Evolutionary conservation across 2,797 vertebrate species (phyloP).

Genomic region (Remorina albescens): DNA sequence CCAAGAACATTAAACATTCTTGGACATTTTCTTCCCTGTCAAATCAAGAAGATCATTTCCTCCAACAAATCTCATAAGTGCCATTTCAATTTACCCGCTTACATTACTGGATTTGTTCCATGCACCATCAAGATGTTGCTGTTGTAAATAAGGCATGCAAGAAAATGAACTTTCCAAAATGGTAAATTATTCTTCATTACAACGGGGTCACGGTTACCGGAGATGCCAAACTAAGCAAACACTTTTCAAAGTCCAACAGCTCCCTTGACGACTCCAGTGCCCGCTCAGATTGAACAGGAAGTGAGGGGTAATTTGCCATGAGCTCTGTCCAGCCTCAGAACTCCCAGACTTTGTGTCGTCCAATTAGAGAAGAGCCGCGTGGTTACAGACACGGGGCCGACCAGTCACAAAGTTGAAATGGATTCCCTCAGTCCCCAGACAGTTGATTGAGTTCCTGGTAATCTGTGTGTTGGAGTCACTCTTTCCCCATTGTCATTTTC

Average conservation of each 20-base stretch:
- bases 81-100: constrained; percentile 45
- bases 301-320: constrained; percentile 82
- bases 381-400: constrained; percentile 64
- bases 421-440: constrained; percentile 74
- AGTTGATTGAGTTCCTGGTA: constrained; percentile 74
- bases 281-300: constrained; percentile 80
- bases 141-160: constrained; percentile 71
- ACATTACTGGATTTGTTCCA: constrained; percentile 40
- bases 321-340: constrained; percentile 82
- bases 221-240: constrained; percentile 82
- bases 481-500: constrained; percentile 55
- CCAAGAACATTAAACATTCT: constrained; percentile 23
- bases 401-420: constrained; percentile 78
- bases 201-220: constrained; percentile 70
- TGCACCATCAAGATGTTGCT: constrained; percentile 47
- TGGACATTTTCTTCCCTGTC: constrained; percentile 21
- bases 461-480: constrained; percentile 65
- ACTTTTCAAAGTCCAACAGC: constrained; percentile 81
- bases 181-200: constrained; percentile 77
- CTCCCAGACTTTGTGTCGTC: constrained; percentile 80
- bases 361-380: constrained; percentile 77
- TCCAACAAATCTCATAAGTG: constrained; percentile 37
- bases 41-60: constrained; percentile 31
- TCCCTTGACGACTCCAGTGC: constrained; percentile 77
- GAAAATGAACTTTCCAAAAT: constrained; percentile 62